Evolutionary conservation across 2,797 vertebrate species (phyloP), one percentile per base, ranked within the genome.

Genomic region (Paguma larvata): DNA sequence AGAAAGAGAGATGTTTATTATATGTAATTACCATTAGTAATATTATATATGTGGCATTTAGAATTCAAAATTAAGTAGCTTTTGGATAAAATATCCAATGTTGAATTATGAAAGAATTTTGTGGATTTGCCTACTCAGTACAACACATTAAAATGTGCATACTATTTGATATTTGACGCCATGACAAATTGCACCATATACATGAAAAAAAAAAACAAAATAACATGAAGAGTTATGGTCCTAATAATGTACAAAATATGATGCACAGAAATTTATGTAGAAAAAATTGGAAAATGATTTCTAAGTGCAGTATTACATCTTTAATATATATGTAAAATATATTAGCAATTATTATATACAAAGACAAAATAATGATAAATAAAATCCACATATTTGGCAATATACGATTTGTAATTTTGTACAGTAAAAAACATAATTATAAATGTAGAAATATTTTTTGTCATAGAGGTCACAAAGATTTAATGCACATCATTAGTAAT

Each of bases 71-170:
- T 13, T 94, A n/a, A 65, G 2, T n/a, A 86, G 87, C 1, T 0
- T 87, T 89, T 84, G 9, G 4, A 91, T 80, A 67, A 94, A 92
- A 65, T 92, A 97, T 38, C 5, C 1, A 80, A 68, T 62, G 77
- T 86, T 80, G 70, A 95, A 86, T 86, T 89, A 75, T 46, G 4
- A 91, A 95, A 89, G 2, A 51, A 23, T 16, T 77, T 95, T 44
- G 0, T 65, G 4, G 78, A 59, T 77, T 96, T 5, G 51, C 34
- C 91, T 83, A 82, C 4, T 92, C 19, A 67, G 38, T 79, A 16
- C 30, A 63, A 21, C n/a, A 91, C 8, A 77, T 51, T 46, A 63
- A 84, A 56, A 85, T 83, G 2, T 80, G 6, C 34, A 89, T 27
- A 30, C 41, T 21, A 5, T n/a, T 67, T 41, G 7, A 56, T 88